Conservation (phyloP, 2,888 invertebrate species). For the Caenorhabditis sp. region DNA sequence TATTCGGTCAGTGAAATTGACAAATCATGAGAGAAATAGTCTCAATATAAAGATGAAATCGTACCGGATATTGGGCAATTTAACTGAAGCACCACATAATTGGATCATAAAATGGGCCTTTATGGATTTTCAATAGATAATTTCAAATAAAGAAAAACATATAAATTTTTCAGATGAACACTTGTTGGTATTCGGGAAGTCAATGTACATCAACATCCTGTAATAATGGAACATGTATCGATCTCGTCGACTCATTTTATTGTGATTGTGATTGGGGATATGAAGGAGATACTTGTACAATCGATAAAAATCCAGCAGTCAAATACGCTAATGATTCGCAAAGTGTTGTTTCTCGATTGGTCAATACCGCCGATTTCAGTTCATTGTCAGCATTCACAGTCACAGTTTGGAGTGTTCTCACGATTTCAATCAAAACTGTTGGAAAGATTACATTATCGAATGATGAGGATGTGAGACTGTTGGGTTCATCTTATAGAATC, state of each 20-base stretch:
- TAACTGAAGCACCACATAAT: too few species aligned
- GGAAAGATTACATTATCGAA: slow-evolving; percentile 22
- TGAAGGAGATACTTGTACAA: slow-evolving; percentile 17
- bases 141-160: too few species aligned
- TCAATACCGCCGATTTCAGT: slow-evolving; percentile 19
- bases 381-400: neutral
- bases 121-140: too few species aligned
- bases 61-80: too few species aligned
- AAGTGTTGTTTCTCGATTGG: neutral
- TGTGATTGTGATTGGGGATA: slow-evolving; percentile 38
- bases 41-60: neutral
- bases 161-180: slow-evolving; percentile 27
- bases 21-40: too few species aligned
- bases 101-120: too few species aligned
- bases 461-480: slow-evolving; percentile 21
- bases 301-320: slow-evolving; percentile 7
- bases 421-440: slow-evolving; percentile 7
- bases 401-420: slow-evolving; percentile 9
- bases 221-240: slow-evolving; percentile 27
- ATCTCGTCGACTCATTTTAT: slow-evolving; percentile 6
- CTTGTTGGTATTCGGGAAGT: slow-evolving; percentile 23
- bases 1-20: slow-evolving; percentile 13
- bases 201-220: slow-evolving; percentile 13
- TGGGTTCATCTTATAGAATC: too few species aligned
- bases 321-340: neutral